These are phyloP conservation scores for Cosmopolites sordidus DNA, from an alignment of 2,888 invertebrate species.

Conservation along the genomic window DNA sequence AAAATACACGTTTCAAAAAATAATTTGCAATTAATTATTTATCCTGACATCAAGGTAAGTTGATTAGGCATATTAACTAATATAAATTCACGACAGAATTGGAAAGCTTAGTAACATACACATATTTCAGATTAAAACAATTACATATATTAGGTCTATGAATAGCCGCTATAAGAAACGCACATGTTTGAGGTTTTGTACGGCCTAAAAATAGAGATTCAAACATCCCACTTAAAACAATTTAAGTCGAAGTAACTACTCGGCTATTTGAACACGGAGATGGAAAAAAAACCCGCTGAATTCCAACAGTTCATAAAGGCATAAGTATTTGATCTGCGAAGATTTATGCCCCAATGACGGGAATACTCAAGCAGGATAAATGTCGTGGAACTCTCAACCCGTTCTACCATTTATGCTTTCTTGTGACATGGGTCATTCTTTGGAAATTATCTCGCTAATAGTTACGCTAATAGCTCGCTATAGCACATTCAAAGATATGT, in stretches of 20 bases:
- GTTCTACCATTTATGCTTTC: slow-evolving; percentile 6
- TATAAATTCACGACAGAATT: too few species aligned
- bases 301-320: slow-evolving; percentile 11
- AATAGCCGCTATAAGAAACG: too few species aligned
- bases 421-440: slow-evolving; percentile 3
- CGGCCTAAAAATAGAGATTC: slow-evolving; percentile 4
- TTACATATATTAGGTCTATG: too few species aligned
- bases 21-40: too few species aligned
- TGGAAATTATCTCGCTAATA: neutral
- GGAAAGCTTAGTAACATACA: too few species aligned
- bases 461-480: too few species aligned
- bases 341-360: slow-evolving; percentile 6
- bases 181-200: too few species aligned
- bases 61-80: too few species aligned
- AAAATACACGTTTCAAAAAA: too few species aligned
- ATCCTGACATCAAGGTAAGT: too few species aligned
- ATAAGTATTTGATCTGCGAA: slow-evolving; percentile 12
- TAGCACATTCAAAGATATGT: too few species aligned
- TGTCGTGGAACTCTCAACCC: slow-evolving; percentile 9
- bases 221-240: slow-evolving; percentile 9
- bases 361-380: slow-evolving; percentile 7
- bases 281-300: slow-evolving; percentile 2
- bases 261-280: neutral
- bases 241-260: slow-evolving; percentile 1
- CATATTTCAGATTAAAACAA: too few species aligned